Conservation (phyloP, 2,797 vertebrate genomes). For the Brachyalestes nurse region DNA sequence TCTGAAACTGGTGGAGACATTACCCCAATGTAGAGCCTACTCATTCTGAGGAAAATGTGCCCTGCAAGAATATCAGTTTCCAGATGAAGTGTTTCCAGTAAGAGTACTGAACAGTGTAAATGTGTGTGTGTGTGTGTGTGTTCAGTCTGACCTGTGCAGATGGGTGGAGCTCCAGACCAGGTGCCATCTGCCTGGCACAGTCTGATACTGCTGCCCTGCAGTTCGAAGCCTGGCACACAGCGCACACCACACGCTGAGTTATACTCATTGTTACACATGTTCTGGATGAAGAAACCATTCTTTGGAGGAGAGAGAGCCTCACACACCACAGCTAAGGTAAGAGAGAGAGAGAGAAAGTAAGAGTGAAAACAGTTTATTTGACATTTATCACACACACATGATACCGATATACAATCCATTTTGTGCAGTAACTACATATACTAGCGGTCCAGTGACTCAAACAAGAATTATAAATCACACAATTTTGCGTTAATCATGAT, state of each 20-base stretch:
- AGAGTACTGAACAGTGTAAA: neutral
- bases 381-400: neutral
- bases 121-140: neutral
- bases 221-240: constrained; percentile 89
- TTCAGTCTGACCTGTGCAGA: constrained; percentile 85
- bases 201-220: constrained; percentile 88
- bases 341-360: neutral
- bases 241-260: constrained; percentile 93
- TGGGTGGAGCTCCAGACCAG: constrained; percentile 89
- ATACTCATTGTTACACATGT: constrained; percentile 92
- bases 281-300: constrained; percentile 93
- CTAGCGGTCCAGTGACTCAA: neutral
- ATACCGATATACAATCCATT: too few relatives aligned
- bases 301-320: constrained; percentile 85
- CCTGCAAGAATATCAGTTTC: neutral
- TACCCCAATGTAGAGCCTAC: too few relatives aligned
- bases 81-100: neutral
- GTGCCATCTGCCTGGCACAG: constrained; percentile 89
- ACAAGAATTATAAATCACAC: too few relatives aligned
- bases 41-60: neutral
- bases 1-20: too few relatives aligned
- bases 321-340: constrained; percentile 85
- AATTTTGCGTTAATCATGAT: too few relatives aligned
- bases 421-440: too few relatives aligned
- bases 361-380: neutral